Conservation (phyloP, 2,888 invertebrate species). For the Yponomeuta sedellus region DNA sequence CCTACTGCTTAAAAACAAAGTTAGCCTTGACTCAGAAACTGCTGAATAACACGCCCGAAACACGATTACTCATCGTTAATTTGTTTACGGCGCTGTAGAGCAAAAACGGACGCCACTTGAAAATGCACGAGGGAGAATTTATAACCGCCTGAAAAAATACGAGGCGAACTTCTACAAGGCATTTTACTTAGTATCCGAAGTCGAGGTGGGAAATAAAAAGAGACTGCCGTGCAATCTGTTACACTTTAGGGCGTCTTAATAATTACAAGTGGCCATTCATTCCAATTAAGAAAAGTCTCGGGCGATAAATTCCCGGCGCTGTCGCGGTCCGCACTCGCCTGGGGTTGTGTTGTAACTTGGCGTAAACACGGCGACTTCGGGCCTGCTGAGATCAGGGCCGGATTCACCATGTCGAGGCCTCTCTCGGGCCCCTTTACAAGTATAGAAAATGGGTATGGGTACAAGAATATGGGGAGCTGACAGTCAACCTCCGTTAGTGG, state of each 20-base stretch:
- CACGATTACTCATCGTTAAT: conserved; percentile 1
- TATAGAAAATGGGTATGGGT: too few relatives aligned
- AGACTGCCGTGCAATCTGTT: conserved; percentile 69
- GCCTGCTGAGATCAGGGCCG: conserved; percentile 41
- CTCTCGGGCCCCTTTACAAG: too few relatives aligned
- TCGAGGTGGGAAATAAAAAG: conserved; percentile 38
- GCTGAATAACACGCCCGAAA: not conserved
- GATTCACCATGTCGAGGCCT: too few relatives aligned
- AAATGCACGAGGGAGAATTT: conserved; percentile 1
- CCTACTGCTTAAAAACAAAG: not conserved
- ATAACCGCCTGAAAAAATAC: conserved; percentile 16
- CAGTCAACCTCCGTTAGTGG: too few relatives aligned
- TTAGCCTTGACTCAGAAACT: not conserved
- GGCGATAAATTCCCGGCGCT: conserved; percentile 72
- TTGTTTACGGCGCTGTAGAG: conserved; percentile 3
- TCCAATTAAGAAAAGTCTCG: conserved; percentile 75
- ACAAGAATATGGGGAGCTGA: too few relatives aligned
- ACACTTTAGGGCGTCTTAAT: conserved; percentile 75
- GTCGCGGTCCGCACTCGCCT: conserved; percentile 48
- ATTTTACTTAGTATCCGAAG: conserved; percentile 38
- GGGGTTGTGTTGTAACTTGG: conserved; percentile 29
- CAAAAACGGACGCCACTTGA: not conserved
- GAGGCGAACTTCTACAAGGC: conserved; percentile 19
- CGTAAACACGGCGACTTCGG: conserved; percentile 59
- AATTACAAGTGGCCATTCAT: conserved; percentile 77